A percentile compares a stretch with the other conserved stretches of the same genome.
These are phyloP conservation scores for Trachemys scripta DNA, from an alignment of 2,113 vertebrate species.

Conservation along the genomic window DNA sequence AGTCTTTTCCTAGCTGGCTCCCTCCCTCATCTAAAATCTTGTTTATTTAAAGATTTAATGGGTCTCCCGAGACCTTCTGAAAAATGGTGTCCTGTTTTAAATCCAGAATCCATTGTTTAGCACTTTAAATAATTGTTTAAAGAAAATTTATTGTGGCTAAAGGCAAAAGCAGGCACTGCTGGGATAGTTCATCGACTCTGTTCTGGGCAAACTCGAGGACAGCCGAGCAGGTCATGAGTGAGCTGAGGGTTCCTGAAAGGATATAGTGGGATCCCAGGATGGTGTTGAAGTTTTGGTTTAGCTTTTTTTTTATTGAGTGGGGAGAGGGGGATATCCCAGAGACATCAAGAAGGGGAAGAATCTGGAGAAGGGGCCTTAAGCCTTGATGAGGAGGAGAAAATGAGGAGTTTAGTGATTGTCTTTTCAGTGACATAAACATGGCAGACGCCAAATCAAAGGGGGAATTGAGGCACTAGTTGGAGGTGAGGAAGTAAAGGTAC, in stretches of 20 bases:
- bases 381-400: not conserved
- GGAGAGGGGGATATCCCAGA: not conserved
- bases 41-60: rapidly evolving
- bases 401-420: not conserved
- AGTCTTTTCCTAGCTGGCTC: not conserved
- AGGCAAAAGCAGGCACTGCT: not conserved
- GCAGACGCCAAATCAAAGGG: rapidly evolving
- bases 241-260: not conserved
- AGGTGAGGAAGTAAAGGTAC: not conserved
- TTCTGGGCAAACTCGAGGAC: not conserved
- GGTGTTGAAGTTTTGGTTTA: not conserved
- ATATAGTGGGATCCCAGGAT: not conserved
- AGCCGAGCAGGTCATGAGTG: not conserved
- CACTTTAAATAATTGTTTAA: not conserved
- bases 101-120: not conserved
- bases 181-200: not conserved
- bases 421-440: not conserved
- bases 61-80: not conserved
- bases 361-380: not conserved
- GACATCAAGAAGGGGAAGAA: not conserved
- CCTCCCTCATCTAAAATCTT: not conserved
- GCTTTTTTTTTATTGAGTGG: rapidly evolving
- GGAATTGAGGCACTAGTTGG: not conserved
- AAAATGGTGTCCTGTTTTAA: not conserved
- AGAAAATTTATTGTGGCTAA: not conserved